Conservation (phyloP, 1,140 invertebrate genomes). For the Lerema accius region DNA sequence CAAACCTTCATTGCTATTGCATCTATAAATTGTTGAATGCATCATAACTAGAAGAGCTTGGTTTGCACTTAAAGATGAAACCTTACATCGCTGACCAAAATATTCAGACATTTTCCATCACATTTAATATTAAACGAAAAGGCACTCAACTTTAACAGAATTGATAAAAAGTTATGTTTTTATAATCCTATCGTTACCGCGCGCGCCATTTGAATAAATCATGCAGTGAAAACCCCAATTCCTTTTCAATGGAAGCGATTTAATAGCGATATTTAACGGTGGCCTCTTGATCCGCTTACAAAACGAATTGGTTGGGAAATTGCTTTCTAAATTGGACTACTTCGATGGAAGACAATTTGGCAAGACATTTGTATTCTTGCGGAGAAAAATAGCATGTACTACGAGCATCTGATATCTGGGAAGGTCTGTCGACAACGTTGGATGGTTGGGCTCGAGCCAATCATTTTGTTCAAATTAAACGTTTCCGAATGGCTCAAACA, state of each 20-base stretch:
- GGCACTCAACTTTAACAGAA: conserved; percentile 12
- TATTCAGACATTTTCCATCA: background rate
- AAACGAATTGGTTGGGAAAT: conserved; percentile 81
- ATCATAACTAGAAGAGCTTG: too few species aligned
- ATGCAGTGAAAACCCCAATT: conserved; percentile 32
- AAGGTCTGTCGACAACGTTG: conserved; percentile 62
- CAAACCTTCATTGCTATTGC: too few species aligned
- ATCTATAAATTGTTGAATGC: too few species aligned
- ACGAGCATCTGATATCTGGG: conserved; percentile 75
- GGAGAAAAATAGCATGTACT: conserved; percentile 79
- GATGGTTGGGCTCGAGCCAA: conserved; percentile 70
- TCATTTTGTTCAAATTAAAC: conserved; percentile 69
- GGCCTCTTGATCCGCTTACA: conserved; percentile 75
- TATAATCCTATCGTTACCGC: conserved; percentile 28
- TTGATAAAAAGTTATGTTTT: conserved; percentile 35
- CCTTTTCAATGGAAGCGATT: conserved; percentile 51
- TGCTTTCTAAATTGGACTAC: conserved; percentile 81
- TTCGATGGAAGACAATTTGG: conserved; percentile 79
- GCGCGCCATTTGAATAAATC: conserved; percentile 35
- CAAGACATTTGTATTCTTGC: conserved; percentile 81
- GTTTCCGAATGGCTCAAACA: conserved; percentile 41
- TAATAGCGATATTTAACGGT: conserved; percentile 76
- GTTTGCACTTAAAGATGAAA: too few species aligned
- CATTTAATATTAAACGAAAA: conserved; percentile 16
- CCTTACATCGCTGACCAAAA: background rate